phyloP scores from a whole-genome alignment of 2,113 vertebrate genomes.

The Narcine bancroftii region DNA sequence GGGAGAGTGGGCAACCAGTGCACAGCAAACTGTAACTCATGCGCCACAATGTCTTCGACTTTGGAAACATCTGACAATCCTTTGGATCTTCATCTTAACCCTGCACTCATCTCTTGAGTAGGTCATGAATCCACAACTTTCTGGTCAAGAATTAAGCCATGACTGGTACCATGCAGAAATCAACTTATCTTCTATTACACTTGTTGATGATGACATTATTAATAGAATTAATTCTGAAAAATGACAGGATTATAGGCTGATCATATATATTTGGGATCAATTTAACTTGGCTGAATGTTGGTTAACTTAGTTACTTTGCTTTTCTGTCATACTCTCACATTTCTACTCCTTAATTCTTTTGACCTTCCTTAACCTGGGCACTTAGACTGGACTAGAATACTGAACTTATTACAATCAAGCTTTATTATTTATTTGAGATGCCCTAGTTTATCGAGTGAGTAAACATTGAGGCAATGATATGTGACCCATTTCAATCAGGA shows the following conservation, averaged over 20 bases:
- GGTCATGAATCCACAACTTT: neutral
- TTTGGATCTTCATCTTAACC: neutral
- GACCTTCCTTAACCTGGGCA: neutral
- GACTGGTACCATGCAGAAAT: neutral
- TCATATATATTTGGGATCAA: neutral
- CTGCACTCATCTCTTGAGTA: neutral
- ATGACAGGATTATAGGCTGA: neutral
- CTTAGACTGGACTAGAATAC: neutral
- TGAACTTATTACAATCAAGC: neutral
- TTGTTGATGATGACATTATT: neutral
- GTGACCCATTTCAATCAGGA: neutral
- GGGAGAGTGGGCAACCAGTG: too few species aligned
- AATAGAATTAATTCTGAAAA: neutral
- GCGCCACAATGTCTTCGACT: too few species aligned
- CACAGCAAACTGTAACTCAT: too few species aligned
- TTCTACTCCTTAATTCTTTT: neutral
- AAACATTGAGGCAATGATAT: neutral
- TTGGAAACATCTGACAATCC: neutral
- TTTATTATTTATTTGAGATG: neutral
- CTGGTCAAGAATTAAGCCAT: neutral
- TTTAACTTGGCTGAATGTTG: neutral
- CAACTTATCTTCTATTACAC: neutral
- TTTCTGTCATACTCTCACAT: neutral
- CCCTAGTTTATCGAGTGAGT: neutral
- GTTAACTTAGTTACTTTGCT: neutral